Evolutionary conservation across 2,888 invertebrate genomes (phyloP).

Genomic region (Drosophila mettleri): DNA sequence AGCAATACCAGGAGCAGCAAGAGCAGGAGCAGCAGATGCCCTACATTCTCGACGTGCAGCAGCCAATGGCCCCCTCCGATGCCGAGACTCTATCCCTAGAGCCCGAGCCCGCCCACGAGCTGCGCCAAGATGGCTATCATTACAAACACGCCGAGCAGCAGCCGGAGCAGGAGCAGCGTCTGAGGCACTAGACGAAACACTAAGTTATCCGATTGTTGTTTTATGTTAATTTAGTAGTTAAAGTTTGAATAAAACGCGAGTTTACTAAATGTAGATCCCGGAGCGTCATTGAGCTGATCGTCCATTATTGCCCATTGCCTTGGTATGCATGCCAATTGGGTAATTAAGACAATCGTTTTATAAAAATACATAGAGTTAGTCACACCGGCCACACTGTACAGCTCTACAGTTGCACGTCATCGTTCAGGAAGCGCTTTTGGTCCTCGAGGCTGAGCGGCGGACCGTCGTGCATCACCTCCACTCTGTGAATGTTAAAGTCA

Average conservation of each 20-base stretch:
- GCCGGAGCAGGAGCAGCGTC: constrained; percentile 58
- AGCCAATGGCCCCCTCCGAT: constrained; percentile 68
- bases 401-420: constrained; percentile 25
- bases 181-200: constrained; percentile 54
- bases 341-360: background rate
- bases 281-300: background rate
- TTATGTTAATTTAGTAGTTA: constrained; percentile 56
- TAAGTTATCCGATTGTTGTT: constrained; percentile 50
- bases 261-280: background rate
- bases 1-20: constrained; percentile 65
- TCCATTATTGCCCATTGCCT: background rate
- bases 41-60: constrained; percentile 66
- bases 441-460: constrained; percentile 52
- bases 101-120: constrained; percentile 66
- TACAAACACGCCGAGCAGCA: constrained; percentile 65
- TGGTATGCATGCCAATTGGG: background rate
- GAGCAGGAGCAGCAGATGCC: constrained; percentile 61
- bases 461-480: constrained; percentile 69
- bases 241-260: constrained; percentile 44
- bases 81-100: constrained; percentile 50
- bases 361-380: background rate
- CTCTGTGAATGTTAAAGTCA: constrained; percentile 86
- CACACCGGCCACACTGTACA: background rate
- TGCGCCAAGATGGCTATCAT: constrained; percentile 73
- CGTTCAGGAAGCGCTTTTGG: constrained; percentile 43